Base-by-base conservation (phyloP, 2,797 vertebrate genomes). In the Brachyrhaphis roseni region DNA sequence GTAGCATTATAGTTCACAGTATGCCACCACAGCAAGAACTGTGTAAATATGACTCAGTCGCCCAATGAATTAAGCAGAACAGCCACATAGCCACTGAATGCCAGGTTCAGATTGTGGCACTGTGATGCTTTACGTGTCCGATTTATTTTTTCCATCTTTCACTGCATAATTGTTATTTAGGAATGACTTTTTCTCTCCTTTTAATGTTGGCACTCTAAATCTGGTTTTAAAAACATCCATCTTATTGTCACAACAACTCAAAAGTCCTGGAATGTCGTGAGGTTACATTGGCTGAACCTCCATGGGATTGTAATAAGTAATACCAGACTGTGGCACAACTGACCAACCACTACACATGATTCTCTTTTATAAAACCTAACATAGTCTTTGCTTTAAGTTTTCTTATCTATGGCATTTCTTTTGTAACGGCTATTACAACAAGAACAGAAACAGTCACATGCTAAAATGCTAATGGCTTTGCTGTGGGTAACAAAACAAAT, bases 41-140 rank as follows among this genome's bases (percentile, higher is more conserved):
- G 18, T 84, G 8, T 47, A 55, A 39, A 82, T 80, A 68, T 53
- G 31, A 41, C 20, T 71, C 5, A 53, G 57, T 45, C 47, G 11
- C 31, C 73, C 28, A 7, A 41, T 51, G 36, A 31, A 34, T 71
- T 5, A n/a, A 39, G 76, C 20, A 75, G 13, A 68, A 68, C 34
- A 57, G 26, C 20, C 70, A 31, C 71, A n/a, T 26, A 26, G 5
- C 23, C 45, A 68, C 20, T 68, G 51, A 53, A 53, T 26, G 51
- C 5, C 11, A 26, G 6, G 8, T 41, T 18, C 5, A 68, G 20
- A 43, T 66, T 66, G 16, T 66, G 34, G 36, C 34, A 34, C 15
- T 62, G 5, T 16, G 59, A 62, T 34, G n/a, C 8, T 34, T 62
- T 34, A 34, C 6, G 59, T 7, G 31, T 34, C 31, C 18, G 31